Evolutionary conservation across 2,888 invertebrate genomes (phyloP).

Genomic region (Tipula unca): DNA sequence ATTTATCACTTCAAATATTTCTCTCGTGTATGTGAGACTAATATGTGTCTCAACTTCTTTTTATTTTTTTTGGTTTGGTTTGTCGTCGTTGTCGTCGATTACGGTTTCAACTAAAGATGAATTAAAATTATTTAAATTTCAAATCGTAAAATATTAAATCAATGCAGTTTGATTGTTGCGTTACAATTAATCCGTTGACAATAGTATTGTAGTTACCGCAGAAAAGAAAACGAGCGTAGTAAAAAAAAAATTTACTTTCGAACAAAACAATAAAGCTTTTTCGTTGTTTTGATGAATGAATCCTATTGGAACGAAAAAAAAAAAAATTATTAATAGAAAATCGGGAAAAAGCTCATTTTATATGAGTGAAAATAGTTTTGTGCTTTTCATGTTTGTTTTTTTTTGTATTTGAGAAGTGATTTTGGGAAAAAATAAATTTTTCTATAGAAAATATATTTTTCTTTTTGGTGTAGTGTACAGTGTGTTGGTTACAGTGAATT

Average conservation of each 20-base stretch:
- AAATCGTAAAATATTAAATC: not conserved
- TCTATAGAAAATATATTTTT: not conserved
- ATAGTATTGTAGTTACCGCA: not conserved
- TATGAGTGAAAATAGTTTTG: not conserved
- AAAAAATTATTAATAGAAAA: not conserved
- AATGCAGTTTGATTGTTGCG: not conserved
- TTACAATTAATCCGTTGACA: not conserved
- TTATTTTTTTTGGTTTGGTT: not conserved
- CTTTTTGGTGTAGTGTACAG: not conserved
- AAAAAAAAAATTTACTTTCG: not conserved
- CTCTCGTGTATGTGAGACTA: not conserved
- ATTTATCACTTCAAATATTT: not conserved
- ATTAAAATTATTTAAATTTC: not conserved
- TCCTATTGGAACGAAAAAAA: not conserved
- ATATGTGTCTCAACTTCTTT: not conserved
- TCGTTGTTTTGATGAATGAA: conserved; percentile 8
- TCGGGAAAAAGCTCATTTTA: not conserved
- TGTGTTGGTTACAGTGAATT: not conserved
- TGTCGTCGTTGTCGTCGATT: not conserved
- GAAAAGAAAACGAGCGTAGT: not conserved
- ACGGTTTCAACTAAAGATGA: not conserved
- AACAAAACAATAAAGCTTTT: not conserved
- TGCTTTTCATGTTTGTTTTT: not conserved
- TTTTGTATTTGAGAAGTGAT: not conserved
- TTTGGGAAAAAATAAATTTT: not conserved